These are phyloP conservation scores for Mobula hypostoma DNA, from an alignment of 2,113 vertebrate species.

Conservation along the genomic window DNA sequence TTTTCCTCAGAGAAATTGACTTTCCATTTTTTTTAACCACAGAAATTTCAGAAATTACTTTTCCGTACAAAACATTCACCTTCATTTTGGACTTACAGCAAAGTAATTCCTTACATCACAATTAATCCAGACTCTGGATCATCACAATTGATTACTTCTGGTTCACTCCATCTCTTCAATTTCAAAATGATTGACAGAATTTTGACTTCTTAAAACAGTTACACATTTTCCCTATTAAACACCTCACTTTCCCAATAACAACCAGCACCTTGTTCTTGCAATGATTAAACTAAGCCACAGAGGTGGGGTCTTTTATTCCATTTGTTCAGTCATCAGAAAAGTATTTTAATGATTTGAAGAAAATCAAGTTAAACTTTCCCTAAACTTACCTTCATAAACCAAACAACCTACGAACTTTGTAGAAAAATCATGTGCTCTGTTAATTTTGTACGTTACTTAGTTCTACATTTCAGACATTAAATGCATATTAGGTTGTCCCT, in stretches of 20 bases:
- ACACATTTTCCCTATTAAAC: not conserved
- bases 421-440: not conserved
- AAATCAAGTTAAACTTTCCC: not conserved
- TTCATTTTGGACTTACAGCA: not conserved
- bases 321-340: too few relatives aligned
- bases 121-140: not conserved
- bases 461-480: not conserved
- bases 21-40: not conserved
- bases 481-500: not conserved
- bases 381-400: not conserved
- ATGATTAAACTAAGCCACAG: too few relatives aligned
- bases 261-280: too few relatives aligned
- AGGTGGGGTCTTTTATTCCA: too few relatives aligned
- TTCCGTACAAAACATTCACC: not conserved
- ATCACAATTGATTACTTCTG: not conserved
- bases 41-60: not conserved
- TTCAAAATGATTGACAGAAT: not conserved
- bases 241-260: too few relatives aligned
- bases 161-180: not conserved
- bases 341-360: too few relatives aligned
- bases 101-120: not conserved
- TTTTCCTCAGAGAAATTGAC: not conserved
- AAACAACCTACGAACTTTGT: not conserved
- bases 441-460: not conserved
- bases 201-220: not conserved